These are phyloP conservation scores for Tachypleus tridentatus DNA, from an alignment of 1,140 invertebrate genomes.

Conservation along the genomic window DNA sequence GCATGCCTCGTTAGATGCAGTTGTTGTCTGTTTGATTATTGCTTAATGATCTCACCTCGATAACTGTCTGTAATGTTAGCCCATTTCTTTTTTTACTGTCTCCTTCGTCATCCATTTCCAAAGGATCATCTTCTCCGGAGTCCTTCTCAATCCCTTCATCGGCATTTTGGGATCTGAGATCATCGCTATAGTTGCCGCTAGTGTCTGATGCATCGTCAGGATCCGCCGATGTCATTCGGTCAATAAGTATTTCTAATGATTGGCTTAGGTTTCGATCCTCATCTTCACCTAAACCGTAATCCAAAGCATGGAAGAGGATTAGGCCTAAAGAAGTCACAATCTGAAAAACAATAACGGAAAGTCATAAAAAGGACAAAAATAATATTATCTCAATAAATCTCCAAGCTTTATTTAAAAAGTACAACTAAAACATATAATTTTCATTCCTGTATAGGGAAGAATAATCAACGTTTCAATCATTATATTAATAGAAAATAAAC, in stretches of 20 bases:
- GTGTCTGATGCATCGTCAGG: not conserved
- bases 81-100: slow-evolving; percentile 22
- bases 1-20: too few relatives aligned
- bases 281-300: slow-evolving; percentile 64
- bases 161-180: slow-evolving; percentile 16
- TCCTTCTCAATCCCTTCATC: slow-evolving; percentile 84
- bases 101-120: slow-evolving; percentile 31
- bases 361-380: too few relatives aligned
- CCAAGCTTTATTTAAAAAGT: too few relatives aligned
- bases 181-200: slow-evolving; percentile 8
- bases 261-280: slow-evolving; percentile 73
- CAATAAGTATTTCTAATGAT: slow-evolving; percentile 71
- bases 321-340: slow-evolving; percentile 64
- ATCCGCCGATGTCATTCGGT: slow-evolving; percentile 57
- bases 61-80: slow-evolving; percentile 30
- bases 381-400: too few relatives aligned
- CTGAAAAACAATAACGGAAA: slow-evolving; percentile 33
- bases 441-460: too few relatives aligned
- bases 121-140: slow-evolving; percentile 55
- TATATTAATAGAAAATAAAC: too few relatives aligned
- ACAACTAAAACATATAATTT: too few relatives aligned
- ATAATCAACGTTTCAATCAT: too few relatives aligned
- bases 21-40: too few relatives aligned
- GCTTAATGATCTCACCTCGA: slow-evolving; percentile 26
- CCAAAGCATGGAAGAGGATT: slow-evolving; percentile 73